These are phyloP conservation scores for Protosalanx chinensis DNA, from an alignment of 2,797 vertebrate species.

Conservation along the genomic window DNA sequence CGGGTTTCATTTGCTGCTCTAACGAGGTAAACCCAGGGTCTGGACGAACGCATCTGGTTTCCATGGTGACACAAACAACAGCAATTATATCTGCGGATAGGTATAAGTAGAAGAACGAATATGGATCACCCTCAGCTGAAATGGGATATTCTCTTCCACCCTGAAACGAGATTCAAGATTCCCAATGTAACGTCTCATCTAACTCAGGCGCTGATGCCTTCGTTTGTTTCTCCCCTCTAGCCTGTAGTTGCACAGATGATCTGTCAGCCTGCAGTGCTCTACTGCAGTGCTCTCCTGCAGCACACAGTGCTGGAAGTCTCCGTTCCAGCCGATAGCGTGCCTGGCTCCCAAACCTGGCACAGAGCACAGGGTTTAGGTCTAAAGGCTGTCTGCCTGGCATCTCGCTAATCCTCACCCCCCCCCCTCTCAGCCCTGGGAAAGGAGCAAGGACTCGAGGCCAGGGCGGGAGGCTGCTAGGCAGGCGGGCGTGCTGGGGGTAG, in stretches of 20 bases:
- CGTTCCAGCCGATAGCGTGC: neutral
- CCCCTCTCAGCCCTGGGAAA: neutral
- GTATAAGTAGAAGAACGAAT: constrained; percentile 6
- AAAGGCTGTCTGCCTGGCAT: constrained; percentile 1
- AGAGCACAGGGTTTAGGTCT: neutral
- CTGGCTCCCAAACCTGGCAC: neutral
- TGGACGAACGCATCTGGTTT: neutral
- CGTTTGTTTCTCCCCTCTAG: neutral
- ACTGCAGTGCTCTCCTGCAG: neutral
- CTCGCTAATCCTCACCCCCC: neutral
- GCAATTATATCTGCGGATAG: constrained; percentile 10
- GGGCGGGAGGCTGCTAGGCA: too few relatives aligned
- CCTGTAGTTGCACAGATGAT: neutral
- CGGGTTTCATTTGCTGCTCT: constrained; percentile 33
- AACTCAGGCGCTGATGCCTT: constrained; percentile 19
- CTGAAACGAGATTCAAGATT: constrained; percentile 1
- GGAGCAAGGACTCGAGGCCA: neutral
- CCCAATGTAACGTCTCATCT: neutral
- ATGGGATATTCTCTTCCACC: constrained; percentile 1
- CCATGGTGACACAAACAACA: constrained; percentile 17
- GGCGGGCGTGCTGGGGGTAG: too few relatives aligned
- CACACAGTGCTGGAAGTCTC: neutral
- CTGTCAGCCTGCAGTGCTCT: neutral
- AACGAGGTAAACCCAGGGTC: constrained; percentile 34
- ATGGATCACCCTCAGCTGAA: neutral